Conservation (phyloP, 1,140 invertebrate species). For the Drosophila kanapiae region DNA sequence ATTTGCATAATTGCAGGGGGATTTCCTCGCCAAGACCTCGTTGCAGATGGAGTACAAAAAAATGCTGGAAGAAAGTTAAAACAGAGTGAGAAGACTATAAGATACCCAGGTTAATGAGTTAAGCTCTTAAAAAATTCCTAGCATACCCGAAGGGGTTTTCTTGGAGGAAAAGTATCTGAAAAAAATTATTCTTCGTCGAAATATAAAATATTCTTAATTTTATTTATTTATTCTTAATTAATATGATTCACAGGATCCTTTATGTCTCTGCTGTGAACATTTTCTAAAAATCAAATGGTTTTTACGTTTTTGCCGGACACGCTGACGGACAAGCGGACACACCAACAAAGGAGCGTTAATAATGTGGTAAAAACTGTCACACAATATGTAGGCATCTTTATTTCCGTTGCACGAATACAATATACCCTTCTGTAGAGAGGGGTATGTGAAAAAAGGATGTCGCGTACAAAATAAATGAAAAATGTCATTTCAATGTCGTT, state of each 20-base stretch:
- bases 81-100: background rate
- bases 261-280: background rate
- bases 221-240: too few relatives aligned
- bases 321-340: background rate
- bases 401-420: background rate
- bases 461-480: conserved; percentile 71
- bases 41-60: conserved; percentile 13
- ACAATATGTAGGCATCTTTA: background rate
- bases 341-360: background rate
- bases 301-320: background rate
- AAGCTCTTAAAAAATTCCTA: too few relatives aligned
- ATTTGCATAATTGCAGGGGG: conserved; percentile 65
- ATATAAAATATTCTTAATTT: too few relatives aligned
- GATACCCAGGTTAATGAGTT: conserved; percentile 12
- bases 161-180: background rate
- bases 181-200: too few relatives aligned
- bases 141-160: background rate
- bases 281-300: background rate
- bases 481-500: conserved; percentile 84
- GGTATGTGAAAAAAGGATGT: conserved; percentile 16
- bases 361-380: background rate
- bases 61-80: background rate
- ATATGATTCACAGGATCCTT: background rate
- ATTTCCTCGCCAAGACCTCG: conserved; percentile 6
- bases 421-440: background rate